phyloP scores from a whole-genome alignment of 2,797 vertebrate species.

The Anabas testudineus region DNA sequence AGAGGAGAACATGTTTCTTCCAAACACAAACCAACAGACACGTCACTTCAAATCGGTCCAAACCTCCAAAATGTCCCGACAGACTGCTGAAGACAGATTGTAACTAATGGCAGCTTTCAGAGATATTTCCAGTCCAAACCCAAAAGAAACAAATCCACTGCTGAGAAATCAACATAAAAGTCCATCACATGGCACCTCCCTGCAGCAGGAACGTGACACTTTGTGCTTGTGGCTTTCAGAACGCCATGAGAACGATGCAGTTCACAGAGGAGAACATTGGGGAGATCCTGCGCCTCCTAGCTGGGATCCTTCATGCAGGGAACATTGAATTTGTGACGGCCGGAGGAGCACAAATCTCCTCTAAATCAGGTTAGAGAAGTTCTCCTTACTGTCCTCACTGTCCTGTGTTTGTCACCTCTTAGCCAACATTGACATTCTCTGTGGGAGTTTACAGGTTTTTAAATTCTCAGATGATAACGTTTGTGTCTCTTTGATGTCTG shows the following conservation, averaged over 20 bases:
- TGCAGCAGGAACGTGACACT: background rate
- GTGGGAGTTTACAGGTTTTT: background rate
- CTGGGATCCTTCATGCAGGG: conserved; percentile 93
- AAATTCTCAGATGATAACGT: background rate
- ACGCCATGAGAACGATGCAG: conserved; percentile 94
- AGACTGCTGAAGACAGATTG: background rate
- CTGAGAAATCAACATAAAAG: background rate
- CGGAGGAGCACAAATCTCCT: conserved; percentile 94
- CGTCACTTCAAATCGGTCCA: background rate
- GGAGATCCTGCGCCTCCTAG: conserved; percentile 91
- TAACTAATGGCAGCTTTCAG: background rate
- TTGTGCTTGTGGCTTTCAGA: conserved; percentile 75
- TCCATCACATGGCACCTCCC: background rate
- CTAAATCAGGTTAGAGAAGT: conserved; percentile 88
- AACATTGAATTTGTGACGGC: conserved; percentile 97
- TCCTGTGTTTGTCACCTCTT: too few species aligned
- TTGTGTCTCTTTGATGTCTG: background rate
- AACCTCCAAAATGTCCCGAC: background rate
- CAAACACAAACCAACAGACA: conserved; percentile 5
- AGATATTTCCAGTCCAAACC: background rate
- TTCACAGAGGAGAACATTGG: conserved; percentile 91
- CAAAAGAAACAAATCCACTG: background rate
- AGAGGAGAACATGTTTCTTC: background rate
- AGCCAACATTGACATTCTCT: too few species aligned
- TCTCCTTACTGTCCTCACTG: rapidly evolving